Base-by-base conservation (phyloP, 2,888 invertebrate genomes). In the Yponomeuta malinellus region DNA sequence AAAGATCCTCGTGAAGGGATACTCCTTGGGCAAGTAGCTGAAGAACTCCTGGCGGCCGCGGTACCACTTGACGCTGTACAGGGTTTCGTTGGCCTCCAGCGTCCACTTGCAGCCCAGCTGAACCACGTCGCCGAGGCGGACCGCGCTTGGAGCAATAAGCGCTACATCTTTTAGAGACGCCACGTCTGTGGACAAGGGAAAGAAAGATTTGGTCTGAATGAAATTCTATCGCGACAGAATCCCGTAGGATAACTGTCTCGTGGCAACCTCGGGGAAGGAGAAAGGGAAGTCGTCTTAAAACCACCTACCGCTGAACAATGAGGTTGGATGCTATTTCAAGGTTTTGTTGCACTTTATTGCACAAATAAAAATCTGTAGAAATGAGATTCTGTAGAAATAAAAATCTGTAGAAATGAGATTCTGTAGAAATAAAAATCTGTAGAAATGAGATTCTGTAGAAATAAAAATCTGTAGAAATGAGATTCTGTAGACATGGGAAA, bases 41-140 rank as follows among this genome's bases (percentile, higher is more conserved):
- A 95, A 96, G 93, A 96, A 96, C 86, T 96, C 96, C 77, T 95
- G 93, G 70, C 93, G 79, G 1, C 96, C 95, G 76, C 95, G 94
- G 89, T 96, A 96, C 96, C 96, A 96, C 86, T 96, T 96, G 73
- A 96, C 95, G 74, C 96, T 95, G 88, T 96, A 96, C 29, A 96
- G 89, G 1, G 94, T 94, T 78, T 96, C 95, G 70, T 91, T 91
- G 31, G 94, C 94, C 81, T 95, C 95, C 71, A 96, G 88, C 74
- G 96, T 94, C 93, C 95, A 96, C 76, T 93, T 93, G 88, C 96
- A 96, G 74, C 94, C 94, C 73, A 96, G 93, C 52, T 94, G 94
- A 73, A 96, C 96, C 48, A 95, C 95, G 76, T 95, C 94, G 73
- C 95, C 95, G 70, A 95, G 93, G 72, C 93, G 93, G 23, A 95